A percentile compares a stretch with the other conserved stretches of the same genome.
These are phyloP conservation scores for Bufo gargarizans DNA, from an alignment of 2,113 vertebrate species.

Conservation along the genomic window DNA sequence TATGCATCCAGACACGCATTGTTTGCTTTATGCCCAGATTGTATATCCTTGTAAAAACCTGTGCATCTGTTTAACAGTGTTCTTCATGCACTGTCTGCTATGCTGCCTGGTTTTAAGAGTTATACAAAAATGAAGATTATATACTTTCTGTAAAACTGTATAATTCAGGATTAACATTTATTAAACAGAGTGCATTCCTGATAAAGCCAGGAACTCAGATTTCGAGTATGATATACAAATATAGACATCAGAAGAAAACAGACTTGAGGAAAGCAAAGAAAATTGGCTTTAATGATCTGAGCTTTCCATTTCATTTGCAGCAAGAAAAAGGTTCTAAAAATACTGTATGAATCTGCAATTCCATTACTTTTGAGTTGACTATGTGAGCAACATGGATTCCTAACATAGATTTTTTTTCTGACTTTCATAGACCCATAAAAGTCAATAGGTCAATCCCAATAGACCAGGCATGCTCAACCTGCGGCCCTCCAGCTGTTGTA, in stretches of 20 bases:
- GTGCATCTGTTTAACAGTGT: slow-evolving; percentile 29
- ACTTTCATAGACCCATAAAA: too few species aligned
- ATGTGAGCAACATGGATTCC: too few species aligned
- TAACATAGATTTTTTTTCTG: too few species aligned
- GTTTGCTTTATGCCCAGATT: slow-evolving; percentile 26
- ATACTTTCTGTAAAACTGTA: background rate
- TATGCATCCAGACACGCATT: slow-evolving; percentile 11
- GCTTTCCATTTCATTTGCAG: background rate
- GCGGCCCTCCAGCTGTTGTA: too few species aligned
- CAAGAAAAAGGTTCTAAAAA: background rate
- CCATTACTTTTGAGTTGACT: too few species aligned
- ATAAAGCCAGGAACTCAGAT: background rate
- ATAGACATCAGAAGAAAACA: background rate
- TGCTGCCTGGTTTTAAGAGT: background rate
- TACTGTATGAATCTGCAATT: background rate
- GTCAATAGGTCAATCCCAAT: too few species aligned
- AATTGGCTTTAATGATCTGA: background rate
- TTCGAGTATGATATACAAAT: background rate
- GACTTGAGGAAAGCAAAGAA: background rate
- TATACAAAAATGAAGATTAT: background rate
- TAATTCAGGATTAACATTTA: background rate
- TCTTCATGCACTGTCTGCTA: background rate
- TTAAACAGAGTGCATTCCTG: background rate
- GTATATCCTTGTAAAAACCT: slow-evolving; percentile 11
- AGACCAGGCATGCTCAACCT: too few species aligned